Percentiles rank a stretch among this genome's conserved stretches.
These are phyloP conservation scores for Olivierus martensii DNA, from an alignment of 1,140 invertebrate species.

Conservation along the genomic window DNA sequence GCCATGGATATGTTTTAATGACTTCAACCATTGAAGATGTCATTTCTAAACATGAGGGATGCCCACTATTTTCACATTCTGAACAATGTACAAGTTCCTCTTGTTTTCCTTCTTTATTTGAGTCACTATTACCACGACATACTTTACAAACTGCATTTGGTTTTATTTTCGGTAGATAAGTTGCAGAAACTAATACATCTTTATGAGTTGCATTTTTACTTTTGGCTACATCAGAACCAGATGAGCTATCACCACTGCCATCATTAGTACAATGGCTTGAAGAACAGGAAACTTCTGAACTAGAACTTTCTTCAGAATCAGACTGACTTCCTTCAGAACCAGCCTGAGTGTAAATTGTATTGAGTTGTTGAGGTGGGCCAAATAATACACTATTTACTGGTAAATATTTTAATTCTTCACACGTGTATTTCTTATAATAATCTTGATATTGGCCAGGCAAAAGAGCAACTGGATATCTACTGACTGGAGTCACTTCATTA, in stretches of 20 bases:
- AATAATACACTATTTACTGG: constrained; percentile 84
- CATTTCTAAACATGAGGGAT: constrained; percentile 61
- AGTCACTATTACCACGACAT: constrained; percentile 29
- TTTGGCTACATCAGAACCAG: constrained; percentile 35
- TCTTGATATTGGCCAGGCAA: constrained; percentile 89
- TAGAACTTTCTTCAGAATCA: constrained; percentile 28
- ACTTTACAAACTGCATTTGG: constrained; percentile 30
- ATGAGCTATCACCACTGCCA: constrained; percentile 32
- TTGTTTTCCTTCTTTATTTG: constrained; percentile 28
- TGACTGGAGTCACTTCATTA: constrained; percentile 36
- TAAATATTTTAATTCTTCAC: constrained; percentile 55
- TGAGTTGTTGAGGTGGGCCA: constrained; percentile 41
- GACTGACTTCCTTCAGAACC: constrained; percentile 13
- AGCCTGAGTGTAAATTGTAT: neutral
- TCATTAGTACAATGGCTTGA: constrained; percentile 8
- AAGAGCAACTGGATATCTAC: constrained; percentile 73
- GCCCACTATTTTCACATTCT: constrained; percentile 54
- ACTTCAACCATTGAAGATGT: constrained; percentile 40
- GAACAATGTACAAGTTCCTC: constrained; percentile 52
- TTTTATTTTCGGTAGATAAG: constrained; percentile 3
- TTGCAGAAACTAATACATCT: neutral
- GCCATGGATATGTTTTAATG: constrained; percentile 76
- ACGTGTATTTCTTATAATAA: constrained; percentile 52
- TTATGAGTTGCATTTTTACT: constrained; percentile 21
- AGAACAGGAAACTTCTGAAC: constrained; percentile 13